Evolutionary conservation across 2,113 vertebrate species (phyloP).

Genomic region (Lampris incognitus): DNA sequence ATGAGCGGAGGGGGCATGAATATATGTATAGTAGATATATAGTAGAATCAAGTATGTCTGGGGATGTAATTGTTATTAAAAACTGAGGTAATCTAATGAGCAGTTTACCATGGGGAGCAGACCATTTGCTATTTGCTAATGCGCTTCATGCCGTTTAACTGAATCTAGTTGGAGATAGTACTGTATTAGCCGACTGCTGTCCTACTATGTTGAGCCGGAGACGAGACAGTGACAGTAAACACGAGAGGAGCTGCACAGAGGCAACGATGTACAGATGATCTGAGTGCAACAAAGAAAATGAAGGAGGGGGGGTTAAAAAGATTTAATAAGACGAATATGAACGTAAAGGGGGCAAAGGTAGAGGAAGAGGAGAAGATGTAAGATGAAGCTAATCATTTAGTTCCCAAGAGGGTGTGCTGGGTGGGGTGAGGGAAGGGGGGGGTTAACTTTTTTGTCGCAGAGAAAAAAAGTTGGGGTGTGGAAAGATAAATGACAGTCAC

Average conservation of each 20-base stretch:
- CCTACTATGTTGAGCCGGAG: slow-evolving; percentile 33
- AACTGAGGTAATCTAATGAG: slow-evolving; percentile 45
- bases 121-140: slow-evolving; percentile 39
- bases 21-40: slow-evolving; percentile 27
- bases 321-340: background rate
- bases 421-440: slow-evolving; percentile 5
- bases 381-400: slow-evolving; percentile 24
- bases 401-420: slow-evolving; percentile 13
- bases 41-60: slow-evolving; percentile 55
- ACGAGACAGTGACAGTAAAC: slow-evolving; percentile 24
- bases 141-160: slow-evolving; percentile 20
- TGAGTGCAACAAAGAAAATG: slow-evolving; percentile 27
- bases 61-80: slow-evolving; percentile 59
- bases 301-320: background rate
- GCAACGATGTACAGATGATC: slow-evolving; percentile 53
- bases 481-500: slow-evolving; percentile 56
- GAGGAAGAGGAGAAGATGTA: slow-evolving; percentile 14
- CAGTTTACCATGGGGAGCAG: slow-evolving; percentile 34
- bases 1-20: slow-evolving; percentile 49
- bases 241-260: slow-evolving; percentile 33
- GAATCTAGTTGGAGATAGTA: slow-evolving; percentile 27
- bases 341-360: background rate
- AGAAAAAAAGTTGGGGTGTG: slow-evolving; percentile 25
- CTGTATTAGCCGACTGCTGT: slow-evolving; percentile 16
- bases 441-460: slow-evolving; percentile 36